Evolutionary conservation across 37 sponge, comb jelly and placozoan species (phyloP), one percentile per base, ranked within the genome.

Genomic region (Corticium candelabrum): DNA sequence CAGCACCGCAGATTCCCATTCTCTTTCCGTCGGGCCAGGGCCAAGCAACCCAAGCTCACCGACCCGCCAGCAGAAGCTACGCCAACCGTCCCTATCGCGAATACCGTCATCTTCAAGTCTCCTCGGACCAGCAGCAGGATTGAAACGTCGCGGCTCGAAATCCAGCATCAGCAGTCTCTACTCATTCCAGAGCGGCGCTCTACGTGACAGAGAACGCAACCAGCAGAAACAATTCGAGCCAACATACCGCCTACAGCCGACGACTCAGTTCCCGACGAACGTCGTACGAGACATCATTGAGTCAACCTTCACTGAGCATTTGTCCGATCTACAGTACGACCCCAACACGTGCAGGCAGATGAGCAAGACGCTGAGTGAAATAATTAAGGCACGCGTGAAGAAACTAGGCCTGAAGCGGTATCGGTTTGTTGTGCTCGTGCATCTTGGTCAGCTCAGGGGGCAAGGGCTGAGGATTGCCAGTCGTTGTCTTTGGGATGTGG

Each of bases 401-500:
- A 30, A 21, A 38, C 29, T 87, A 69, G 39, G 80, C 50, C 1
- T 80, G 1, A 82, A 84, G 0, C 81, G 90, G 27, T 77, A 78
- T 78, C 86, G 86, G 73, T 33, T 87, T 1, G 82, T 89, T 57
- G 41, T 74, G 37, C 50, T 82, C 39, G 90, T 89, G 40, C 73
- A 79, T 1, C 68, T 87, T 27, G 90, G 87, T 2, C 75, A 83
- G 84, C 27, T n/a, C 39, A 3, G 38, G 1, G 75, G 74, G 3
- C 88, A 89, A 40, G 82, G 77, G 27, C 27, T 77, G 41, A 70
- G 41, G 29, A 77, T 89, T 35, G 88, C 78, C 43, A 89, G 90
- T 68, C 76, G 90, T 32, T 89, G 87, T 39, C 39, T 83, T 7
- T 89, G 90, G 90, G 85, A 87, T 43, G 30, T 37, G 7, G 37